Evolutionary conservation across 2,113 vertebrate species (phyloP), one percentile per base, ranked within the genome.

Genomic region (Coregonus clupeaformis): DNA sequence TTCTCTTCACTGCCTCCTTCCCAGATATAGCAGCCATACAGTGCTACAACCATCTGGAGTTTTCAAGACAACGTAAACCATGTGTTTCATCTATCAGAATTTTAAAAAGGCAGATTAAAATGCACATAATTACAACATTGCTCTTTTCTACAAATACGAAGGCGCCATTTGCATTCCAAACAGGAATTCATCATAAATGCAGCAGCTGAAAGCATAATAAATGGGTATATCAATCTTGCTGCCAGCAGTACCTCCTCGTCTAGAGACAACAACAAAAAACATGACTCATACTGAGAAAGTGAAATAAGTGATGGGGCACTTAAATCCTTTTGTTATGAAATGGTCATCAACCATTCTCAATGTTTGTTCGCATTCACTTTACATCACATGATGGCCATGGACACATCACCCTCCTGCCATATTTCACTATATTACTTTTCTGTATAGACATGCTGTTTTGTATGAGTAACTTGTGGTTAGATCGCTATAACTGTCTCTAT

Each of bases 151-250:
- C 73, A 68, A 11, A 13, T 24, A 49, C 72, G 55, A 72, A 73
- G 85, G 72, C 74, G 57, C 27, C 27, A 71, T 68, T 73, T 74
- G 69, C 80, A 32, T 45, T 22, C 62, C 49, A 30, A 57, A 71
- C 16, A 74, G 65, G 80, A 84, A 86, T 84, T 84, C 74, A 85
- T 90, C 82, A 81, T 73, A 75, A 76, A 85, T 81, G 82, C 68
- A 75, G 71, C 76, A 16, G 72, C 83, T 74, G 74, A 68, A 77
- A 76, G 80, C 63, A 79, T 64, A 85, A 87, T 85, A 82, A 82
- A 84, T 87, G 83, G 83, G 83, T 73, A 76, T 73, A 77, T 87
- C 79, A 89, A 89, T 86, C 80, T 73, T 68, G 72, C 76, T 81
- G 82, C 84, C 78, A 76, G 76, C 14, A 36, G 2, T 55, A 79